A percentile compares a stretch with the other conserved stretches of the same genome.
phyloP scores from a whole-genome alignment of 1,140 invertebrate species.

The Harpegnathos saltator region DNA sequence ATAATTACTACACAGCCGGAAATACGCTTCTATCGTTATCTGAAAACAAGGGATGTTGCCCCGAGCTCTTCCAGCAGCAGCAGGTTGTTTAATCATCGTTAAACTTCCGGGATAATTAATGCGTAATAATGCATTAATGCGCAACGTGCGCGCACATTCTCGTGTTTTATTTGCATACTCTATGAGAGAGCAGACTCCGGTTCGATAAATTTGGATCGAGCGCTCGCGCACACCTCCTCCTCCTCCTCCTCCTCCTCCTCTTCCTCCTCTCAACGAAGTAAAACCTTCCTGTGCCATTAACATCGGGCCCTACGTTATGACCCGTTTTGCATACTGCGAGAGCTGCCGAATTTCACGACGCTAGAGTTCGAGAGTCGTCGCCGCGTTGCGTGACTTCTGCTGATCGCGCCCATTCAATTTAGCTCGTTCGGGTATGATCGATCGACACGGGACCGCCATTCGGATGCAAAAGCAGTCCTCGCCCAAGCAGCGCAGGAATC shows the following conservation, averaged over 20 bases:
- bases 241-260: too few species aligned
- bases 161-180: conserved; percentile 28
- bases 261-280: too few species aligned
- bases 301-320: conserved; percentile 29
- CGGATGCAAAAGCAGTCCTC: conserved; percentile 22
- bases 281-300: conserved; percentile 46
- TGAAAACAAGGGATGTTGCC: not conserved
- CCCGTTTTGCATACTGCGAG: conserved; percentile 45
- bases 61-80: conserved; percentile 36
- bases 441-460: conserved; percentile 19
- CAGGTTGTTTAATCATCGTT: conserved; percentile 50
- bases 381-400: conserved; percentile 32
- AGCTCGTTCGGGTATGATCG: conserved; percentile 18
- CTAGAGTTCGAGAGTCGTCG: not conserved
- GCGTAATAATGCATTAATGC: not conserved
- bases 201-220: conserved; percentile 33
- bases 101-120: conserved; percentile 40
- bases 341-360: conserved; percentile 28
- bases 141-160: not conserved
- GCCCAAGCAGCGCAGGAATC: not conserved
- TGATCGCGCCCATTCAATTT: conserved; percentile 37
- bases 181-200: conserved; percentile 16
- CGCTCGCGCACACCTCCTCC: not conserved
- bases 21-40: not conserved
- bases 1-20: not conserved